Base-by-base conservation (phyloP, 37 sponge, comb jelly and placozoan genomes). In the Theonella swinhoei region DNA sequence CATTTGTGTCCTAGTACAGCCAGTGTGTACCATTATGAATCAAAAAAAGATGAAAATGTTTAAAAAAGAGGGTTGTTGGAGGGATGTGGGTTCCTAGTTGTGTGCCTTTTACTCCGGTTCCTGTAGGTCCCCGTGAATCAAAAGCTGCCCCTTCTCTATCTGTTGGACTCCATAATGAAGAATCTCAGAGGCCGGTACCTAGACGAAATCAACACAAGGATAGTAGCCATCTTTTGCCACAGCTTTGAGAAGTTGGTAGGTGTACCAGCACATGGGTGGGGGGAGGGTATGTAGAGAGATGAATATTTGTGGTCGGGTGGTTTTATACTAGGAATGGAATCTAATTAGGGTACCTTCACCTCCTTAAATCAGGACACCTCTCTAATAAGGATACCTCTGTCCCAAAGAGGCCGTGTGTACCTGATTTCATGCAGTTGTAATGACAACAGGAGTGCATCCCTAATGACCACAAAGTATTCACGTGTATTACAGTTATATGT, bases 121-220 rank as follows among this genome's bases (percentile, higher is more conserved):
- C n/a, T 81, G 43, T 70, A 96, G 93, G 94, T 86, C 11, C 74
- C 47, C 1, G 63, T 78, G 17, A 84, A 91, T 3, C 79, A 83
- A 72, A 98, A 94, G 85, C 77, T 98, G 20, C 99, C 99, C 20
- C 80, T 78, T 22, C 83, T 98, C 20, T 98, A 98, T 75, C 84
- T 98, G 58, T 39, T 96, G 36, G 99, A 98, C 75, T 96, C 97
- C 20, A 98, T 98, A 29, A 81, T 96, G 77, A 98, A 98, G 92
- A 96, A 96, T 64, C 64, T 98, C 8, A 86, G 88, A 0, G 97
- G 91, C 17, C 82, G 80, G 3, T 98, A 96, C 78, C 39, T 86
- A 22, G 75, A 87, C 24, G 67, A 78, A 32, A 72, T 98, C 83
- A 80, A 75, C 39, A 64, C 85, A 42, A 75, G 79, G 77, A 85